Evolutionary conservation across 2,888 invertebrate genomes (phyloP), one percentile per base, ranked within the genome.

Genomic region (Stenotaenia linearis): DNA sequence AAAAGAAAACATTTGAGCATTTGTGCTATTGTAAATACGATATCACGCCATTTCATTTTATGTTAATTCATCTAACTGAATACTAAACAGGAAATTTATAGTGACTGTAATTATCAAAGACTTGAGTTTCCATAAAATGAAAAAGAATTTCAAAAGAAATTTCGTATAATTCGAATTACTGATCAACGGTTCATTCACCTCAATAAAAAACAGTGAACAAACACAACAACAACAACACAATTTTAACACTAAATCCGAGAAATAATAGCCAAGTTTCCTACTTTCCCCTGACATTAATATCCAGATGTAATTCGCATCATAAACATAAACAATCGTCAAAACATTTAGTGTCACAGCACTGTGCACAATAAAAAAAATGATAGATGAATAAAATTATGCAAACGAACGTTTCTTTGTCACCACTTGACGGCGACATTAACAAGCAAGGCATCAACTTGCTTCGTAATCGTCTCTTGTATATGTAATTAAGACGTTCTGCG

Each of bases 401-500:
- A 69, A 69, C 23, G 12, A 28, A 69, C 69, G 69, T 69, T 69
- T 28, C 69, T 69, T 69, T 23, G 23, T 69, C 69, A 69, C 69
- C 69, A 69, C 69, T 69, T 28, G 69, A 25, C 69, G 69, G 28
- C 28, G 69, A 25, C 69, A 69, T 69, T 69, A 69, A 69, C 69
- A 69, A 25, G 69, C 69, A 28, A 28, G 69, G 69, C 69, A 69
- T 28, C 69, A 69, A 28, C 69, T 69, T 28, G n/a, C 69, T 69
- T 28, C 25, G 69, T 69, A 69, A 69, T 69, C 69, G 69, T 69
- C 69, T 69, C 28, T 69, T 69, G 69, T 69, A 28, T 69, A 28
- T 69, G 69, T 69, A 69, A 69, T 69, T 69, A 69, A 69, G 69
- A 23, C 69, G 69, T 28, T 28, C 69, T 69, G 69, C 69, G 69